Evolutionary conservation across 2,797 vertebrate species (phyloP).

Genomic region (Kryptopterus vitreolus): DNA sequence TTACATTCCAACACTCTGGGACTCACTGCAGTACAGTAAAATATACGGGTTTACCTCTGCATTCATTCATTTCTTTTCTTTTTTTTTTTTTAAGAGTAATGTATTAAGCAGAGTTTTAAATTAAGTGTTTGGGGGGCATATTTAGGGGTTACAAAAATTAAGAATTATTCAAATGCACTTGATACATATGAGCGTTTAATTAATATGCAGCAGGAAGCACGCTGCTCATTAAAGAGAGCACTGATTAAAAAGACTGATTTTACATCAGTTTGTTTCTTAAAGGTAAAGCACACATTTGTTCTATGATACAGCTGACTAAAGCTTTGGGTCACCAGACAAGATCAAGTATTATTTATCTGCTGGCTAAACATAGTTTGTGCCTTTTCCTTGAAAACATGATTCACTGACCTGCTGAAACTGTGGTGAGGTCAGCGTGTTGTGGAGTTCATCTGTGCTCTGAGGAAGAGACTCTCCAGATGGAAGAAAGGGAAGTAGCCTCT

Average conservation of each 20-base stretch:
- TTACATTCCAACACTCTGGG: no score
- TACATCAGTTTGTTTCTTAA: not conserved
- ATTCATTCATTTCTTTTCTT: no score
- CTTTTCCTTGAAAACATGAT: not conserved
- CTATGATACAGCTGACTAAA: not conserved
- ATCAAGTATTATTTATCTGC: not conserved
- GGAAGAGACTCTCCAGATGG: constrained; percentile 89
- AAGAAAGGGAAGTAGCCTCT: constrained; percentile 89
- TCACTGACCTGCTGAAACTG: constrained; percentile 88
- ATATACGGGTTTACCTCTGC: no score
- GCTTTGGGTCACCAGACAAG: not conserved
- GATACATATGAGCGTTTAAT: not conserved
- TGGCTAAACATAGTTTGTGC: not conserved
- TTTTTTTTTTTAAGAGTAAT: no score
- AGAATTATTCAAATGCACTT: no score
- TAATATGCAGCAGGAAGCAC: not conserved
- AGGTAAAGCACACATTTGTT: not conserved
- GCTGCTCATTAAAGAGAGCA: not conserved
- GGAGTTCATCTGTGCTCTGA: constrained; percentile 88
- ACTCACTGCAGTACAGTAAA: no score
- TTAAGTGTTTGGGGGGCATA: no score
- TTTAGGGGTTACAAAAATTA: no score
- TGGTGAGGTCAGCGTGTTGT: constrained; percentile 89
- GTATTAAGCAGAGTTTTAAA: no score
- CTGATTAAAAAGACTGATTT: not conserved